Conservation (phyloP, 1,140 invertebrate species). For the Calliphora vicina region DNA sequence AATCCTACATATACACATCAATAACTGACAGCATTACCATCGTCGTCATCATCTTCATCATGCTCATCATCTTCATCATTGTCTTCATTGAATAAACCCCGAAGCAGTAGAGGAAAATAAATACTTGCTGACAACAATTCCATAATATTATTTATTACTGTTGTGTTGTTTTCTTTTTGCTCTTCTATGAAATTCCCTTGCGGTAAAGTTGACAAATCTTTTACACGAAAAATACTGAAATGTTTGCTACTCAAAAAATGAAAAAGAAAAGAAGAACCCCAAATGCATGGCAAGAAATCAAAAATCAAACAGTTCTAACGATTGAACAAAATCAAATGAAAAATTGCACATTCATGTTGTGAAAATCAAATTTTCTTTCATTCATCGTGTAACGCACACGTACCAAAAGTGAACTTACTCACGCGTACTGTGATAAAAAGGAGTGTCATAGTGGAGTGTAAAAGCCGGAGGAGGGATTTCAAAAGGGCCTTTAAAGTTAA, state of each 20-base stretch:
- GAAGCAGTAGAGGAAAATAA: background rate
- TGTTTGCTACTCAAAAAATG: too few relatives aligned
- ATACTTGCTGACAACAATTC: background rate
- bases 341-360: conserved; percentile 13
- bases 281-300: background rate
- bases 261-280: background rate
- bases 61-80: background rate
- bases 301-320: conserved; percentile 1
- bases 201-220: conserved; percentile 2
- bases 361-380: background rate
- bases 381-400: background rate
- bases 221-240: conserved; percentile 2
- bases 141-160: background rate
- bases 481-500: background rate
- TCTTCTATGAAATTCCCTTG: background rate
- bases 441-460: background rate
- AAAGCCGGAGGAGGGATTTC: background rate
- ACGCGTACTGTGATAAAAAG: background rate
- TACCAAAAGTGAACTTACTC: background rate
- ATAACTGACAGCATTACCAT: background rate
- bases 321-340: conserved; percentile 10
- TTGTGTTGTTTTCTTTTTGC: background rate
- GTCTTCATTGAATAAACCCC: background rate
- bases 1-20: background rate
- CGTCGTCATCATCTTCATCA: background rate